Evolutionary conservation across 2,888 invertebrate species (phyloP), one percentile per base, ranked within the genome.

Genomic region (Pinctada fucata): DNA sequence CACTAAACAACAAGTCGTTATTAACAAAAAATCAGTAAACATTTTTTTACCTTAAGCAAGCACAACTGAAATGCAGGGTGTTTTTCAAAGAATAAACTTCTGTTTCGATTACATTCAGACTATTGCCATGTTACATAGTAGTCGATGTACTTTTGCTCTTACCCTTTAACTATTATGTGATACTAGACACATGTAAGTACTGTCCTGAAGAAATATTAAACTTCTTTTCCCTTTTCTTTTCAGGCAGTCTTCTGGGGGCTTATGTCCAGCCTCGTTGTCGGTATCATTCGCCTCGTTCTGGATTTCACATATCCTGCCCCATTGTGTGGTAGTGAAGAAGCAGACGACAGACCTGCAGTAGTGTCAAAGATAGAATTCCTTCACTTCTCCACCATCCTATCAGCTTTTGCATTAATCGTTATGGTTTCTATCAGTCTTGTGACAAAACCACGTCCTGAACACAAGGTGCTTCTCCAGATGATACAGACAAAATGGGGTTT

Each of bases 171-270:
- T 31, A 31, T 31, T 31, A 31, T 31, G 31, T 31, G 31, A 31
- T 31, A 31, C 31, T 31, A 31, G 31, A 31, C 31, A 31, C 31
- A 31, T 31, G 31, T 31, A 31, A 31, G 1, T 31, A 31, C 31
- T 31, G 31, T 31, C 31, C 31, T 31, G 31, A 31, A 31, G 31
- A 31, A 31, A 31, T 31, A 31, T 31, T 64, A 64, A n/a, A 65
- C 10, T 10, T 48, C n/a, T 8, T 68, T 68, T 48, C 13, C 8
- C 10, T 58, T 47, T 63, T 74, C 49, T n/a, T 79, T 79, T 78
- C 87, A 94, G 94, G 94, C 94, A 3, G 94, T 94, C 2, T 94
- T 94, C 88, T 94, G 93, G 93, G 93, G 94, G 2, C 89, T 94
- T 48, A 93, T 94, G 92, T 86, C 92, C 10, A 94, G 94, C 0